Base-by-base conservation (phyloP, 35 echinoderm and acorn worm genomes). In the Chiridota heheva region DNA sequence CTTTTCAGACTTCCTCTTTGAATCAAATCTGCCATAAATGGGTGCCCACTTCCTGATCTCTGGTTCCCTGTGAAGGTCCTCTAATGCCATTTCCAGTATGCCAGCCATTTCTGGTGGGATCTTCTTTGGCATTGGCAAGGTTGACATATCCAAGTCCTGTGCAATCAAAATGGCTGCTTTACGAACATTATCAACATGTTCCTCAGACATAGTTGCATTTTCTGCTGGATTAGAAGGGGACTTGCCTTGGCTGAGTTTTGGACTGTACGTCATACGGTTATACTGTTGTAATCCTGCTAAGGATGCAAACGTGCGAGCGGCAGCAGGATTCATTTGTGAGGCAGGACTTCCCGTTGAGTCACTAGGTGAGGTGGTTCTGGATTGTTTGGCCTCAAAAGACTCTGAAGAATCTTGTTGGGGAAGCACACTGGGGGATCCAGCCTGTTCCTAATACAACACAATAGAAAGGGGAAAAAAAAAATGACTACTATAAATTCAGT, bases 21-120 rank as follows among this genome's bases (percentile, higher is more conserved):
- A 98, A 69, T 98, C 95, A 89, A 98, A 98, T 40, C 95, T 62
- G 26, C 95, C 95, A 82, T 98, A 98, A 26, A 98, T 98, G 46
- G 89, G 78, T 18, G 95, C 80, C 89, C 89, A 98, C 55, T 92
- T 98, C 67, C 79, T 67, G 42, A 98, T 92, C 80, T 98, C 95
- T 60, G 76, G 63, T 42, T 91, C 55, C 35, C 95, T 36, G 25
- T 85, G 59, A 4, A 85, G 95, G 69, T 98, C 70, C 36, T 98
- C 95, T 1, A 44, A n/a, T 35, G 81, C 31, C 95, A 91, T 98
- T 49, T 91, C 81, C 15, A 98, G 47, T 35, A 98, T 91, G 58
- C 88, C 81, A 32, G 84, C 76, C 67, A 98, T 58, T 24, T 91
- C 89, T 42, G 55, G 80, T 13, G 83, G 57, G 47, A 91, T 68